Conservation (phyloP, 2,888 invertebrate species). For the Chirona hameri region DNA sequence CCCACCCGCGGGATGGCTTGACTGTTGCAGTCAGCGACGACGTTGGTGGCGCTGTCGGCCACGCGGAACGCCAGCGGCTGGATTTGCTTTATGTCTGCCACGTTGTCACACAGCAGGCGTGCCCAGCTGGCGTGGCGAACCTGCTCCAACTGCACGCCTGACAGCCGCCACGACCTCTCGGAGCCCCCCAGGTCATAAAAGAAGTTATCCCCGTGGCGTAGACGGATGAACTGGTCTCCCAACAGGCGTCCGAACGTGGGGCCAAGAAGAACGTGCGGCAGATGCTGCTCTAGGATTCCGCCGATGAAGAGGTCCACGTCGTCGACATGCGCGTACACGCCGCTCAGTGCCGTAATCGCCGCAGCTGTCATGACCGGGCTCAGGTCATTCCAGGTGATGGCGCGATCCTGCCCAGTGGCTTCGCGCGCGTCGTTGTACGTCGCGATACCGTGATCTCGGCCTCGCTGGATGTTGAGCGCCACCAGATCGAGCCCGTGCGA, state of each 20-base stretch:
- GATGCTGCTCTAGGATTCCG: slow-evolving; percentile 72
- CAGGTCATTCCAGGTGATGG: slow-evolving; percentile 50
- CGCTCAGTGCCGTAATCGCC: slow-evolving; percentile 61
- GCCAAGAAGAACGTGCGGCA: slow-evolving; percentile 75
- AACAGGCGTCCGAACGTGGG: slow-evolving; percentile 80
- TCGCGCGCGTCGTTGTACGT: slow-evolving; percentile 43
- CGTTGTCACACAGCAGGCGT: slow-evolving; percentile 71
- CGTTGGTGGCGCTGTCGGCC: neutral
- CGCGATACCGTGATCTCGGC: slow-evolving; percentile 53
- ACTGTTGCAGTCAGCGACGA: slow-evolving; percentile 31
- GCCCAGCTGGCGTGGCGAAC: slow-evolving; percentile 74
- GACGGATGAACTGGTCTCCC: slow-evolving; percentile 64
- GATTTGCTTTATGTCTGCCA: slow-evolving; percentile 62
- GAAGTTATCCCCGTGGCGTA: slow-evolving; percentile 34
- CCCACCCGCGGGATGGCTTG: slow-evolving; percentile 34
- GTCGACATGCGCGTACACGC: slow-evolving; percentile 62
- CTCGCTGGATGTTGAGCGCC: slow-evolving; percentile 56
- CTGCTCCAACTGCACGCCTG: slow-evolving; percentile 67
- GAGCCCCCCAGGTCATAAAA: slow-evolving; percentile 34
- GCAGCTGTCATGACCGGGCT: slow-evolving; percentile 49
- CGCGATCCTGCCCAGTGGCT: slow-evolving; percentile 41
- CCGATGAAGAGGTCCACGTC: slow-evolving; percentile 82
- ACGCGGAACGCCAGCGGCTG: slow-evolving; percentile 73
- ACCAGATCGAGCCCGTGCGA: slow-evolving; percentile 51
- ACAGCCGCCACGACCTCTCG: neutral